These are phyloP conservation scores for Onthophagus taurus DNA, from an alignment of 1,140 invertebrate species.

Conservation along the genomic window DNA sequence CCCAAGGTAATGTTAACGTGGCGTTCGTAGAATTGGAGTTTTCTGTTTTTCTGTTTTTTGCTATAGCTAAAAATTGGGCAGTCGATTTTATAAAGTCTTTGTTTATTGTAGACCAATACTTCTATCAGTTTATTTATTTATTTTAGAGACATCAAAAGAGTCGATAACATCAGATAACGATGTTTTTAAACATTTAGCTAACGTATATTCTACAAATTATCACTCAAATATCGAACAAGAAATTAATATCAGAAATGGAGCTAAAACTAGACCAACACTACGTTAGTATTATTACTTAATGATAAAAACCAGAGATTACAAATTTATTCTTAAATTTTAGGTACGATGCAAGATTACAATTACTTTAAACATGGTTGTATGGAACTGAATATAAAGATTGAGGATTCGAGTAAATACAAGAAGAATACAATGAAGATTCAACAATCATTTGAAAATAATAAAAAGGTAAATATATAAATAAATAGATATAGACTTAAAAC, in stretches of 20 bases:
- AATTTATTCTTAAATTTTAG: slow-evolving; percentile 17
- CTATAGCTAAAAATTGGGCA: too few relatives aligned
- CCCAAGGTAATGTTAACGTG: too few relatives aligned
- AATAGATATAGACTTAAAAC: background rate
- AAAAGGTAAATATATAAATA: slow-evolving; percentile 27
- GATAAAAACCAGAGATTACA: too few relatives aligned
- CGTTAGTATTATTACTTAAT: too few relatives aligned
- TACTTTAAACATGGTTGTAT: slow-evolving; percentile 55
- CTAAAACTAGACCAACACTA: too few relatives aligned
- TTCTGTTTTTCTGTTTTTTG: too few relatives aligned
- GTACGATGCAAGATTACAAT: slow-evolving; percentile 60
- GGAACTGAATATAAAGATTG: slow-evolving; percentile 58
- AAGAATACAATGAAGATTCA: slow-evolving; percentile 41
- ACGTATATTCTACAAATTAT: slow-evolving; percentile 48
- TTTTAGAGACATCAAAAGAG: too few relatives aligned
- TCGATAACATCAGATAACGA: slow-evolving; percentile 56
- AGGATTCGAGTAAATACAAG: too few relatives aligned
- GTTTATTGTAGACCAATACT: too few relatives aligned
- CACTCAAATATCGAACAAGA: slow-evolving; percentile 43
- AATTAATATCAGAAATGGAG: slow-evolving; percentile 51
- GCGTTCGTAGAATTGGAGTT: too few relatives aligned
- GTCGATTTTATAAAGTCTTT: too few relatives aligned
- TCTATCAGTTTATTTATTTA: too few relatives aligned
- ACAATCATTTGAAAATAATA: slow-evolving; percentile 52
- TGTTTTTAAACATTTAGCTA: slow-evolving; percentile 53